Evolutionary conservation across 35 echinoderm and acorn worm genomes (phyloP).

Genomic region (Stichopus chloronotus): DNA sequence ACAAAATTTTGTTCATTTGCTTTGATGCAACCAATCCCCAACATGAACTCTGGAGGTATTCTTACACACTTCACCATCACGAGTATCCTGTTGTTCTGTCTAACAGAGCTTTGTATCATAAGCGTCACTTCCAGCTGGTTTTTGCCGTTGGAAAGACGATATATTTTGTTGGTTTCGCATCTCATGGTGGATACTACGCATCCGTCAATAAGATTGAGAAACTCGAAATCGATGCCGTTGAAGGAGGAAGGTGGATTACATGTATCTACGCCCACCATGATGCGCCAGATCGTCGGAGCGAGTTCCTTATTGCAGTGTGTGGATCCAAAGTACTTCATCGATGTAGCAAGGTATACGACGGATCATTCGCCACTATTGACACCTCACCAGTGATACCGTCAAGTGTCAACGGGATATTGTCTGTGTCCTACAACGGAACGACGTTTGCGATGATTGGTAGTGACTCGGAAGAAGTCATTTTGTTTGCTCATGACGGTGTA

Average conservation of each 20-base stretch:
- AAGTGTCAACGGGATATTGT: background rate
- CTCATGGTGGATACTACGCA: background rate
- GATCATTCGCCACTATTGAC: background rate
- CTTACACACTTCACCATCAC: background rate
- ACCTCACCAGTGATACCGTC: background rate
- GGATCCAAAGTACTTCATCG: background rate
- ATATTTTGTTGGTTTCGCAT: background rate
- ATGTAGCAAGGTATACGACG: background rate
- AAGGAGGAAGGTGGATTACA: background rate
- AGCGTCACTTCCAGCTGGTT: background rate
- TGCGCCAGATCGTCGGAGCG: background rate
- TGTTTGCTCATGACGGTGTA: background rate
- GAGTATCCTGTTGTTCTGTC: background rate
- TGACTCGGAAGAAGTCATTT: background rate
- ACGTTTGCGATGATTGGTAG: background rate
- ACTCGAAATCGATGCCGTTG: background rate
- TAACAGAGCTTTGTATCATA: conserved; percentile 5
- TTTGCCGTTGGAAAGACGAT: conserved; percentile 4
- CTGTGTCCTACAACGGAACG: background rate
- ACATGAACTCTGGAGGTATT: background rate
- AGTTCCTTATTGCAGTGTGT: background rate
- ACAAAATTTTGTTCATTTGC: background rate
- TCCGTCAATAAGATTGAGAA: background rate
- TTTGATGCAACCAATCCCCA: background rate
- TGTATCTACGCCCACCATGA: conserved; percentile 8